Evolutionary conservation across 1,140 invertebrate genomes (phyloP), one percentile per base, ranked within the genome.

Genomic region (Lordiphosa clarofinis): DNA sequence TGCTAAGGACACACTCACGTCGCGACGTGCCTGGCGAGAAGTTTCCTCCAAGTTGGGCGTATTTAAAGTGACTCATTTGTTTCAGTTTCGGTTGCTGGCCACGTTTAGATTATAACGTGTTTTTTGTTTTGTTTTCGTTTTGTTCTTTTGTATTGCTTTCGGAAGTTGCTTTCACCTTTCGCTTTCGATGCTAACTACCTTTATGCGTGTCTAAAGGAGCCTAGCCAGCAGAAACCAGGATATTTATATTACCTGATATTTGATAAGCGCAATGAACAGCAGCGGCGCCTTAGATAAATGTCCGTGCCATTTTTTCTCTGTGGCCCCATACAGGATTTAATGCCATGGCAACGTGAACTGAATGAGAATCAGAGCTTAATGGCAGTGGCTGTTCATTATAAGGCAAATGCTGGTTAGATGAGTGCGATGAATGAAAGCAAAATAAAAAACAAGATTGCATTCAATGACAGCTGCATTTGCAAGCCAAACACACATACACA

Each of bases 51-150:
- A 58, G 31, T 67, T 68, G 37, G 55, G 49, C 43, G 56, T 76
- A 84, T 84, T 84, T 84, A 82, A 84, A 78, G 76, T 38, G 50
- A 73, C 56, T 73, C 79, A 82, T 82, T 82, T 82, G 79, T 84
- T 82, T 82, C 69, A 58, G 52, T 78, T 76, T 72, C 63, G 69
- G 68, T 62, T 55, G 60, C 57, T 56, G 57, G 11, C 55, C 55
- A 64, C 40, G 63, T 58, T 64, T 56, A 69, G 63, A 73, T 84
- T 75, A 84, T n/a, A n/a, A n/a, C n/a, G n/a, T n/a, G n/a, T n/a
- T n/a, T n/a, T n/a, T n/a, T n/a, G n/a, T n/a, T n/a, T n/a, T n/a
- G n/a, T n/a, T n/a, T n/a, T n/a, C n/a, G n/a, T 70, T 46, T 50
- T 71, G 24, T 56, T 61, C 69, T 59, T 64, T 69, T 68, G 60